phyloP scores from a whole-genome alignment of 1,140 invertebrate genomes.

The Brachionus plicatilis region DNA sequence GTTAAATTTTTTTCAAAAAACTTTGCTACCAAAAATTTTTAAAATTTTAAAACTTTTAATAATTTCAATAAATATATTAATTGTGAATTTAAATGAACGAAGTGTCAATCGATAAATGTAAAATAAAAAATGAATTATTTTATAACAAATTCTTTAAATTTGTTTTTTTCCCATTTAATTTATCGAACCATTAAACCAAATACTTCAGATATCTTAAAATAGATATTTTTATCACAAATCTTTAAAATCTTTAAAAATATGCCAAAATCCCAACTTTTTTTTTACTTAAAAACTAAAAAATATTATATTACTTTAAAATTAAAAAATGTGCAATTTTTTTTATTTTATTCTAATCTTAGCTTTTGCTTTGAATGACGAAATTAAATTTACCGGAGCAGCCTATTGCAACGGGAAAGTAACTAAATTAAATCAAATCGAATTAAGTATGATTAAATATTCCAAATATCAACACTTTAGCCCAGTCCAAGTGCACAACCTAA shows the following conservation, averaged over 20 bases:
- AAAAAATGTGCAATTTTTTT: not conserved
- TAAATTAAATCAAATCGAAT: not conserved
- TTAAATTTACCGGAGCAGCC: not conserved
- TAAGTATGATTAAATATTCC: not conserved
- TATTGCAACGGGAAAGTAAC: conserved; percentile 37
- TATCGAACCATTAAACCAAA: not conserved
- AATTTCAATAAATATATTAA: no score
- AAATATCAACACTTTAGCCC: conserved; percentile 42
- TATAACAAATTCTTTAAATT: not conserved
- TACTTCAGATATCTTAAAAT: not conserved
- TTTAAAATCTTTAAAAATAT: not conserved
- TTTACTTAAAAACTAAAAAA: not conserved
- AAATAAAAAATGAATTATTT: not conserved
- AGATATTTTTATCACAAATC: not conserved
- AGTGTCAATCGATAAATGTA: no score
- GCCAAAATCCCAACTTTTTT: not conserved
- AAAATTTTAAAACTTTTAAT: no score
- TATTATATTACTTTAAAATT: not conserved
- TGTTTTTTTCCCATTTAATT: not conserved
- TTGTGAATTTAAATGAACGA: no score
- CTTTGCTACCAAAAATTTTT: no score
- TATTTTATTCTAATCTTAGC: not conserved
- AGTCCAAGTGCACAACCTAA: conserved; percentile 45
- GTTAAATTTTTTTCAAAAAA: no score
- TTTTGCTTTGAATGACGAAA: not conserved